These are phyloP conservation scores for Anas capensis DNA, from an alignment of 2,797 vertebrate genomes.

Conservation along the genomic window DNA sequence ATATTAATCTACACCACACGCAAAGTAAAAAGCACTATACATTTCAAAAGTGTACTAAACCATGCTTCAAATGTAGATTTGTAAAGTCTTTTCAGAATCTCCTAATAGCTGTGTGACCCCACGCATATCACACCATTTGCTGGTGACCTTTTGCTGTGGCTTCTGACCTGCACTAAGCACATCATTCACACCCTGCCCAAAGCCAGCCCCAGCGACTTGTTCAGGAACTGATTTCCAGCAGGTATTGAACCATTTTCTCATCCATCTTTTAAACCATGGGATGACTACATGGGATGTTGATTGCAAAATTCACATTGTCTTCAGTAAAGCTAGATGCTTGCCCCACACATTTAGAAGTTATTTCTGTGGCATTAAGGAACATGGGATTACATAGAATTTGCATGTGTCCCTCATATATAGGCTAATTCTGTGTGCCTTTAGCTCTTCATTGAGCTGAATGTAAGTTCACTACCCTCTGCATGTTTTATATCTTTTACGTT, in stretches of 20 bases:
- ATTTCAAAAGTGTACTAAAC: background rate
- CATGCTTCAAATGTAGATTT: background rate
- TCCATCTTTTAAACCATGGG: background rate
- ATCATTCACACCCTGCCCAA: background rate
- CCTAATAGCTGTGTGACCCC: background rate
- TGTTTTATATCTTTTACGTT: background rate
- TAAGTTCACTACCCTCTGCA: background rate
- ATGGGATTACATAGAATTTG: fast-evolving
- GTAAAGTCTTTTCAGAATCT: background rate
- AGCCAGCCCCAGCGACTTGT: background rate
- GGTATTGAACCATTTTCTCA: background rate
- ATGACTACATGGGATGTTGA: background rate
- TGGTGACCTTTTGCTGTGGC: background rate
- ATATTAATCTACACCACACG: background rate
- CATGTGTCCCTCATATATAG: background rate
- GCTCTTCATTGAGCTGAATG: background rate
- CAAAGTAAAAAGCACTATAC: background rate
- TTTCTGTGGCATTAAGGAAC: background rate
- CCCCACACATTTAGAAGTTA: background rate
- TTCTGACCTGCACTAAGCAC: background rate
- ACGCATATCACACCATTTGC: background rate
- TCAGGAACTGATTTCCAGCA: background rate
- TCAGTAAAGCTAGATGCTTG: background rate
- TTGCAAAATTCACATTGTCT: background rate
- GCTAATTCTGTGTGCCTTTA: background rate